phyloP scores from a whole-genome alignment of 2,888 invertebrate genomes.

The Cheiracanthium punctorium region DNA sequence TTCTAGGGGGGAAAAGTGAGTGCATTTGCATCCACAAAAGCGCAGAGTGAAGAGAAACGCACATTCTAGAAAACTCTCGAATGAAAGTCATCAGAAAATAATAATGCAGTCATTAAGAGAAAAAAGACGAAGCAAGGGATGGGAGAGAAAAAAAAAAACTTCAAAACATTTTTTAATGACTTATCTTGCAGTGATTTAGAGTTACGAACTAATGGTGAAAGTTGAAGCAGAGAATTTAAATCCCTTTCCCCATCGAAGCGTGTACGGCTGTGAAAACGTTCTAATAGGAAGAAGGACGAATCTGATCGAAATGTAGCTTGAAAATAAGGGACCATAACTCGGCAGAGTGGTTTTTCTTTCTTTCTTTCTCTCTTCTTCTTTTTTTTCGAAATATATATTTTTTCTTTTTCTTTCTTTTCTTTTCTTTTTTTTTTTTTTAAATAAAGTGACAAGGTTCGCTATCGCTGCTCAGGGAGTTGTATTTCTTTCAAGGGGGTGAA shows the following conservation, averaged over 20 bases:
- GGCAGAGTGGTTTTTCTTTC: constrained; percentile 6
- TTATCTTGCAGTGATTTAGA: constrained; percentile 65
- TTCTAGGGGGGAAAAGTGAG: background rate
- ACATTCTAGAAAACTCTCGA: constrained; percentile 14
- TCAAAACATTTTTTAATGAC: constrained; percentile 66
- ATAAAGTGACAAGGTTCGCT: constrained; percentile 47
- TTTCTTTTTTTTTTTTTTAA: background rate
- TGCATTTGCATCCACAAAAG: constrained; percentile 11
- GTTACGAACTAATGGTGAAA: constrained; percentile 61
- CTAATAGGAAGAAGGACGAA: background rate
- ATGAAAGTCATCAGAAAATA: constrained; percentile 66
- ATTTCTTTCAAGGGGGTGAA: constrained; percentile 16
- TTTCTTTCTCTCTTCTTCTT: background rate
- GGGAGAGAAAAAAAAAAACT: constrained; percentile 7
- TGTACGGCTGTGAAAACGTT: background rate
- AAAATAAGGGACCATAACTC: constrained; percentile 48
- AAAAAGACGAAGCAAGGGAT: constrained; percentile 25
- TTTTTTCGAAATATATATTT: background rate
- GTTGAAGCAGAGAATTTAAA: constrained; percentile 59
- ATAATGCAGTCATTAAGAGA: constrained; percentile 55
- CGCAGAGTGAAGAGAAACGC: background rate
- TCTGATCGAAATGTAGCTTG: constrained; percentile 49
- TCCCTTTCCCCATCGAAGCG: constrained; percentile 39
- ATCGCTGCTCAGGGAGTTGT: constrained; percentile 33
- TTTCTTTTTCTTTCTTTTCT: background rate